Evolutionary conservation across 1,140 invertebrate genomes (phyloP).

Genomic region (Cotesia chilonis): DNA sequence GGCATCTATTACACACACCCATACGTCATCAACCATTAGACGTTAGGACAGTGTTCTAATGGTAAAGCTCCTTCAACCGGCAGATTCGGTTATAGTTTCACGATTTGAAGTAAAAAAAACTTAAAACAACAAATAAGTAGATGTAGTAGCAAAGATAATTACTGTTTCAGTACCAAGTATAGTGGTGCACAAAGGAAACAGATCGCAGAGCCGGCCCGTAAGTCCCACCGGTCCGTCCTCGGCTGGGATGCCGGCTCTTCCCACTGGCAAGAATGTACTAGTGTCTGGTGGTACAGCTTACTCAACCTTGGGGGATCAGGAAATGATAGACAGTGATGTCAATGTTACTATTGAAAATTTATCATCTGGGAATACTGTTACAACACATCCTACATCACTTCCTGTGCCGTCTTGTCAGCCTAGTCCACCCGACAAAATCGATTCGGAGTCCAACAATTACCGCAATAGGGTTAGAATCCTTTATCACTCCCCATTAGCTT

Average conservation of each 20-base stretch:
- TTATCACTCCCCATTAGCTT: background rate
- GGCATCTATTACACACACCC: too few relatives aligned
- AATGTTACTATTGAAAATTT: conserved; percentile 43
- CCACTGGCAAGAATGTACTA: conserved; percentile 57
- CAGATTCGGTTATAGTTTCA: background rate
- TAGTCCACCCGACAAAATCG: conserved; percentile 48
- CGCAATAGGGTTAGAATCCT: conserved; percentile 56
- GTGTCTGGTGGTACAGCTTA: conserved; percentile 51
- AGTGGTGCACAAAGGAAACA: conserved; percentile 61
- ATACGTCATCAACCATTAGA: too few relatives aligned
- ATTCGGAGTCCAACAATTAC: conserved; percentile 56
- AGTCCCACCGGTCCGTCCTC: conserved; percentile 55
- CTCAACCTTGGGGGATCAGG: conserved; percentile 49
- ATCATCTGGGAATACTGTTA: conserved; percentile 41
- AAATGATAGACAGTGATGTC: conserved; percentile 62
- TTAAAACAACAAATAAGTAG: background rate
- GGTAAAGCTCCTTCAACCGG: background rate
- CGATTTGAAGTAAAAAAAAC: background rate
- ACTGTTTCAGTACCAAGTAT: conserved; percentile 62
- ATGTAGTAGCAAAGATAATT: conserved; percentile 3
- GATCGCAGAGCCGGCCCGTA: conserved; percentile 57
- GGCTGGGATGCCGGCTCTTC: conserved; percentile 62
- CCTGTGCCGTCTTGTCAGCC: conserved; percentile 45
- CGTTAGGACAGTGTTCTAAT: background rate
- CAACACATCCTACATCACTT: conserved; percentile 44